These are phyloP conservation scores for Drepanosiphum platanoidis DNA, from an alignment of 2,888 invertebrate species.

Conservation along the genomic window DNA sequence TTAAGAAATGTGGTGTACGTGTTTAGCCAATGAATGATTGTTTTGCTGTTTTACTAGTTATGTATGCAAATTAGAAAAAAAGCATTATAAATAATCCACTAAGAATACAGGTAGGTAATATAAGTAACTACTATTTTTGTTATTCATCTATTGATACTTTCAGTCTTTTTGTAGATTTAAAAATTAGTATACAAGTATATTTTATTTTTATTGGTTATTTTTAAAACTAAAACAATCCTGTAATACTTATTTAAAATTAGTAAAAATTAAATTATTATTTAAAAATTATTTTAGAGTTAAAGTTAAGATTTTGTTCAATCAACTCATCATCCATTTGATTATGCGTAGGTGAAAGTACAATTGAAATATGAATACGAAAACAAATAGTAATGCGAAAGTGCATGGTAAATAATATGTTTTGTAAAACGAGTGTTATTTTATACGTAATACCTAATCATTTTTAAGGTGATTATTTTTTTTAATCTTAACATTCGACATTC, in stretches of 20 bases:
- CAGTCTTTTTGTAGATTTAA: not conserved
- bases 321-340: constrained; percentile 12
- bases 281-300: not conserved
- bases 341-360: constrained; percentile 35
- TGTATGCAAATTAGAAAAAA: constrained; percentile 25
- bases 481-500: not conserved
- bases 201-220: not conserved
- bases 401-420: not conserved
- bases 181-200: not conserved
- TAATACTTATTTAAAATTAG: not conserved
- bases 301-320: not conserved
- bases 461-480: not conserved
- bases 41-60: not conserved
- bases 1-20: not conserved
- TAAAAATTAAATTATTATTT: not conserved
- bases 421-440: not conserved
- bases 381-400: constrained; percentile 38
- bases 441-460: not conserved
- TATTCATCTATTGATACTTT: not conserved
- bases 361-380: constrained; percentile 5
- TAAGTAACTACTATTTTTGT: not conserved
- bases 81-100: not conserved
- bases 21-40: not conserved
- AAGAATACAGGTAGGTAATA: too few relatives aligned
- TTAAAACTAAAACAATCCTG: not conserved